Evolutionary conservation across 1,140 invertebrate species (phyloP).

Genomic region (Caenorhabditis latens): DNA sequence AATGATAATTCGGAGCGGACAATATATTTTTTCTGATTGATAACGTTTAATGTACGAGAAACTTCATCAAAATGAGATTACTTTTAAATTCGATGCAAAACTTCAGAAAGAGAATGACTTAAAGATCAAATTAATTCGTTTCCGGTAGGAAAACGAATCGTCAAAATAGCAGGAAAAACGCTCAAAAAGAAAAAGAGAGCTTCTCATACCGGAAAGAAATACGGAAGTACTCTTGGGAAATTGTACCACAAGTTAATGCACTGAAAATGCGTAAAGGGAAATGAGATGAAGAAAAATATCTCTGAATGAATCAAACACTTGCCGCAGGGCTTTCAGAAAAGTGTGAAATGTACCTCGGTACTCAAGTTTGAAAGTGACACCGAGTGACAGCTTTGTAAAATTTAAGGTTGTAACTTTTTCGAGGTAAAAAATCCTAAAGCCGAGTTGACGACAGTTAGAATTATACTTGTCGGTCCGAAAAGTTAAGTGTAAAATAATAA

Average conservation of each 20-base stretch:
- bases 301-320: not conserved
- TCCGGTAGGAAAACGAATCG: not conserved
- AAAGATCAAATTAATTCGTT: not conserved
- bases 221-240: conserved; percentile 25
- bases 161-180: not conserved
- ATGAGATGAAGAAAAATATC: not conserved
- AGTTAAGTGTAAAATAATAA: no score
- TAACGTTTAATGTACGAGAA: no score
- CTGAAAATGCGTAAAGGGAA: conserved; percentile 12
- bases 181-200: not conserved
- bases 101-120: no score
- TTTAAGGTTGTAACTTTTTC: no score
- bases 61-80: no score
- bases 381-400: no score
- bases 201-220: conserved; percentile 8
- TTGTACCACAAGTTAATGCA: conserved; percentile 13
- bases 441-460: no score
- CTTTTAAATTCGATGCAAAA: no score
- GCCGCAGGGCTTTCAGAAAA: not conserved
- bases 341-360: not conserved
- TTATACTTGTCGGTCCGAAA: no score
- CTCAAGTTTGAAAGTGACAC: not conserved
- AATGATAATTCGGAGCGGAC: no score
- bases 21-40: no score
- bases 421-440: no score